A percentile compares a stretch with the other conserved stretches of the same genome.
phyloP scores from a whole-genome alignment of 2,888 invertebrate genomes.

The Harpalus rubripes region DNA sequence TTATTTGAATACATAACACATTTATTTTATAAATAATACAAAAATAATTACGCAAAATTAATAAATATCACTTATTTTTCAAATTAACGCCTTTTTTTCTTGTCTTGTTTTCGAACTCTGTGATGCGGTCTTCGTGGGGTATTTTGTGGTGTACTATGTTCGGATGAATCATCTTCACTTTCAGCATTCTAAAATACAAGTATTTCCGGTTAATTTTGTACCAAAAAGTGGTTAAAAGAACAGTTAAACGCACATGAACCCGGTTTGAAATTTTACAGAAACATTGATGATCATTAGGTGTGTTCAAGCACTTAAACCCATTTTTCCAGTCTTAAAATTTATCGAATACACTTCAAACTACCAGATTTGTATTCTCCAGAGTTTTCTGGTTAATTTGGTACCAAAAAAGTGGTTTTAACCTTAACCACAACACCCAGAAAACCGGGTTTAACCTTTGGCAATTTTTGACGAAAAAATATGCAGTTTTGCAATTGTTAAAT shows the following conservation, averaged over 20 bases:
- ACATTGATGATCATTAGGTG: no score
- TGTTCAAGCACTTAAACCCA: no score
- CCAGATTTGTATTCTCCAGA: not conserved
- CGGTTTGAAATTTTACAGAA: no score
- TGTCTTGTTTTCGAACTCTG: conserved; percentile 83
- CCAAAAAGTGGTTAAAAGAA: no score
- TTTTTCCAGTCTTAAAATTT: no score
- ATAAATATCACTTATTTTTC: conserved; percentile 58
- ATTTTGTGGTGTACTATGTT: conserved; percentile 86
- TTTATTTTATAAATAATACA: not conserved
- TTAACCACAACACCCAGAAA: no score
- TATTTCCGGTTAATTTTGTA: no score
- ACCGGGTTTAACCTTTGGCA: no score
- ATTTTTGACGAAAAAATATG: no score
- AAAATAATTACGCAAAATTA: not conserved
- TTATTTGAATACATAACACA: conserved; percentile 27
- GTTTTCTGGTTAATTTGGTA: not conserved
- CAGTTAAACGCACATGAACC: no score
- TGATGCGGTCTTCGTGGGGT: conserved; percentile 83
- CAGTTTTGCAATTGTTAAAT: not conserved
- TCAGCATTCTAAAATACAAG: conserved; percentile 77
- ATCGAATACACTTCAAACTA: no score
- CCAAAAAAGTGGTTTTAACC: no score
- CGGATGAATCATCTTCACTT: conserved; percentile 87
- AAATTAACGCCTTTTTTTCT: conserved; percentile 84